phyloP scores from a whole-genome alignment of 1,140 invertebrate species.

The Drosophila athabasca region DNA sequence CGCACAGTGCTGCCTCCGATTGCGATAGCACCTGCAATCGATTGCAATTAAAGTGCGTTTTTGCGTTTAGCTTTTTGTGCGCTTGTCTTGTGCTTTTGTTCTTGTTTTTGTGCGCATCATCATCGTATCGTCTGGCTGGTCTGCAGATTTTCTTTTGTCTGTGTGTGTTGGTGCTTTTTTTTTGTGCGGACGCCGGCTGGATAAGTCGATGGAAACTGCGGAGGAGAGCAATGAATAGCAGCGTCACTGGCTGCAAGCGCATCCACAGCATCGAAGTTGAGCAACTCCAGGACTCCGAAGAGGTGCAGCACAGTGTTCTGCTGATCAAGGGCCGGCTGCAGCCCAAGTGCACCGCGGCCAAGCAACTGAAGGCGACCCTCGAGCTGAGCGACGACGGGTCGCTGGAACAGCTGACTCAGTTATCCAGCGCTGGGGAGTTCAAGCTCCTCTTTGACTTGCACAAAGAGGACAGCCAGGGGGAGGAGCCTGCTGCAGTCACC shows the following conservation, averaged over 20 bases:
- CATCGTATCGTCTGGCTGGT: too few species aligned
- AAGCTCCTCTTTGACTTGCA: slow-evolving; percentile 69
- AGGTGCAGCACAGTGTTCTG: slow-evolving; percentile 64
- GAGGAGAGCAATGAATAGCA: slow-evolving; percentile 64
- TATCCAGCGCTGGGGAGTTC: slow-evolving; percentile 62
- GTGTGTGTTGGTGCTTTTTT: too few species aligned
- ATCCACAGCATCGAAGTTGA: slow-evolving; percentile 68
- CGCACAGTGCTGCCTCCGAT: too few species aligned
- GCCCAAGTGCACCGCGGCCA: slow-evolving; percentile 50
- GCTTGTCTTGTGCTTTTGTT: too few species aligned
- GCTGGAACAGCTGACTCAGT: slow-evolving; percentile 50
- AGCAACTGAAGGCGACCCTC: slow-evolving; percentile 58
- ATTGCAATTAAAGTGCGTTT: too few species aligned
- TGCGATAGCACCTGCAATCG: too few species aligned
- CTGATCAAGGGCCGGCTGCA: slow-evolving; percentile 68
- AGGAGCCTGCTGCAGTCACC: not conserved
- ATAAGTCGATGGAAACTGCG: not conserved
- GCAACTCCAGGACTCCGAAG: slow-evolving; percentile 55
- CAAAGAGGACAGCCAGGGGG: not conserved
- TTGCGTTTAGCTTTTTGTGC: too few species aligned
- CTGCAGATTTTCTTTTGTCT: too few species aligned
- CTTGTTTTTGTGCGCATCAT: too few species aligned
- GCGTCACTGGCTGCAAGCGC: slow-evolving; percentile 61
- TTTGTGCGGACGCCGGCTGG: too few species aligned
- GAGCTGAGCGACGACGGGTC: slow-evolving; percentile 13